phyloP scores from a whole-genome alignment of 2,113 vertebrate genomes.

The Tragelaphus strepsiceros region DNA sequence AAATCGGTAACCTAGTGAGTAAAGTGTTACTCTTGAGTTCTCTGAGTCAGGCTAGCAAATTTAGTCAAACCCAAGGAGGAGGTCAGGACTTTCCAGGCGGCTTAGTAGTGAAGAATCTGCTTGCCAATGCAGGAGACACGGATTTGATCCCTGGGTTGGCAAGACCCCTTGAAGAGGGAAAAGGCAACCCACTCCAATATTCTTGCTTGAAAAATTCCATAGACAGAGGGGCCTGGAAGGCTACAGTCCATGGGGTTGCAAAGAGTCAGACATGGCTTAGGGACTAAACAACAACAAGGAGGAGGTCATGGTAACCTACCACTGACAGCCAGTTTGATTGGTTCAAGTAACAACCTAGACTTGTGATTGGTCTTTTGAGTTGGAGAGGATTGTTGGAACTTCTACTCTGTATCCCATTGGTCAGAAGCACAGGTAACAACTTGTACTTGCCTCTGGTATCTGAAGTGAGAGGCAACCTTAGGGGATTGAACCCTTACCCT shows the following conservation, averaged over 20 bases:
- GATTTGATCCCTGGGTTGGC: neutral
- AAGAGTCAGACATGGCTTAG: neutral
- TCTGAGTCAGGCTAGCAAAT: neutral
- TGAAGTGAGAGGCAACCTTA: neutral
- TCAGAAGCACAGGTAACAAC: neutral
- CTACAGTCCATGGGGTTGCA: neutral
- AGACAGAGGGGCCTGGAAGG: neutral
- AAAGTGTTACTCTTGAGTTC: neutral
- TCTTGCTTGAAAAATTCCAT: neutral
- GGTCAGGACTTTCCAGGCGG: neutral
- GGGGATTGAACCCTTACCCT: neutral
- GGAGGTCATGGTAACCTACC: neutral
- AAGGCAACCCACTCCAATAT: neutral
- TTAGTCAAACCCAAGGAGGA: neutral
- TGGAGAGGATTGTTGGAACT: neutral
- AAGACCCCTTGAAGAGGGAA: neutral
- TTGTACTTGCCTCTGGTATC: neutral
- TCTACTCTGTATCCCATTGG: neutral
- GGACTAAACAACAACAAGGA: neutral
- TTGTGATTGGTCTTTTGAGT: neutral
- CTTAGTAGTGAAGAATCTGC: neutral
- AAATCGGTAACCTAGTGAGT: neutral
- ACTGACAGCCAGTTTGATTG: neutral
- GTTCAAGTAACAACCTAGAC: neutral
- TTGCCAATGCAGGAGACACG: neutral